These are phyloP conservation scores for Prostheceraeus crozeri DNA, from an alignment of 2,888 invertebrate genomes.

Conservation along the genomic window DNA sequence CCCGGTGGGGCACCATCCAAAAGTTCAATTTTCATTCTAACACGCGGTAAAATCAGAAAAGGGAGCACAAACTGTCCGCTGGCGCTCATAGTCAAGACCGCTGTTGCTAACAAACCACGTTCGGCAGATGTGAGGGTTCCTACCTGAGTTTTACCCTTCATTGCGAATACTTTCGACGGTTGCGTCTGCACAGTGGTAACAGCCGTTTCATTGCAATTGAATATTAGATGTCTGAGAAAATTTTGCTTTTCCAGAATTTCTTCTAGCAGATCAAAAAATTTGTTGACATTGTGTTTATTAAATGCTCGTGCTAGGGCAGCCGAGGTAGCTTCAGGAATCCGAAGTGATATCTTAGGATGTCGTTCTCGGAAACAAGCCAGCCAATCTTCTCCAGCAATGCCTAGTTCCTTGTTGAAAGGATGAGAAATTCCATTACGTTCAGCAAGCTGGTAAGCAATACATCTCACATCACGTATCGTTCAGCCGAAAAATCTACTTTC, in stretches of 20 bases:
- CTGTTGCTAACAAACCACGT: constrained; percentile 40
- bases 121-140: constrained; percentile 39
- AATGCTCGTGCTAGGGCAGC: constrained; percentile 40
- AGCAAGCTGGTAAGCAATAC: constrained; percentile 41
- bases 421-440: constrained; percentile 38
- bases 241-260: constrained; percentile 13
- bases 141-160: constrained; percentile 13
- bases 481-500: constrained; percentile 38
- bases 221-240: constrained; percentile 27
- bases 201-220: constrained; percentile 42
- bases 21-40: constrained; percentile 45
- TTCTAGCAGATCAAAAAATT: constrained; percentile 37
- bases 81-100: constrained; percentile 42
- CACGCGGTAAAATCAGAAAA: constrained; percentile 45
- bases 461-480: constrained; percentile 34
- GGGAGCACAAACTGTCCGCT: constrained; percentile 42
- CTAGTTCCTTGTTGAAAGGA: constrained; percentile 37
- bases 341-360: constrained; percentile 37
- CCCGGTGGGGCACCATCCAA: constrained; percentile 47
- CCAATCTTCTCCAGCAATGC: constrained; percentile 42
- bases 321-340: constrained; percentile 40
- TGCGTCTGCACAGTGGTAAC: constrained; percentile 39
- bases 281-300: constrained; percentile 38
- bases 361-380: constrained; percentile 39
- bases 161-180: constrained; percentile 22